These are phyloP conservation scores for Rhagologus leucostigma DNA, from an alignment of 2,113 vertebrate genomes.

Conservation along the genomic window DNA sequence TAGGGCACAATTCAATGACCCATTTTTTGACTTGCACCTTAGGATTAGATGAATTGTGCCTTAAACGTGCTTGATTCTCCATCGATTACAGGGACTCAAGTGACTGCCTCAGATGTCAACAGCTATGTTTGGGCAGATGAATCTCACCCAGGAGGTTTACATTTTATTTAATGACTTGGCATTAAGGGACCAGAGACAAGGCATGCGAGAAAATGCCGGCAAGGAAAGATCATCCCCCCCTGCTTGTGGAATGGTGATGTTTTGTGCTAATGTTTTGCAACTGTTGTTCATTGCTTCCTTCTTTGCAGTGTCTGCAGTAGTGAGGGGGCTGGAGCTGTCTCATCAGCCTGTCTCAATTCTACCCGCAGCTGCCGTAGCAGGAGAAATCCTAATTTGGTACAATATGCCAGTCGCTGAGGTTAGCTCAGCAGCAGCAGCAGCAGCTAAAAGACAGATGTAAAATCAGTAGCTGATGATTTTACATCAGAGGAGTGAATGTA, in stretches of 20 bases:
- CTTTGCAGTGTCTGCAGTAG: neutral
- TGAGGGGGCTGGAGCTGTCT: neutral
- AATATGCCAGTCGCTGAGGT: slow-evolving; percentile 10
- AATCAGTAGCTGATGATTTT: slow-evolving; percentile 66
- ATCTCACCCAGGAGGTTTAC: slow-evolving; percentile 28
- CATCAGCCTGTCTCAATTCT: neutral
- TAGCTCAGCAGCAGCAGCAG: slow-evolving; percentile 39
- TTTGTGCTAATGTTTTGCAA: neutral
- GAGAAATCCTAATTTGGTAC: slow-evolving; percentile 26
- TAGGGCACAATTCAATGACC: neutral
- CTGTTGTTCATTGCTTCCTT: neutral
- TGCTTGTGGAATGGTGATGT: neutral
- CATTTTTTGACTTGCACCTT: slow-evolving; percentile 20
- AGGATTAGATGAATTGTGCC: neutral
- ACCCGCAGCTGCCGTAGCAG: neutral
- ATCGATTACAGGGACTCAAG: neutral
- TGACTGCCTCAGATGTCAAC: slow-evolving; percentile 2
- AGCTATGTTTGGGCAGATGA: slow-evolving; percentile 5
- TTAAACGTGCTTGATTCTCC: neutral
- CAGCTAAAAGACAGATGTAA: slow-evolving; percentile 57
- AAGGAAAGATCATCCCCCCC: neutral
- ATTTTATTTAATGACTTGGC: slow-evolving; percentile 17
- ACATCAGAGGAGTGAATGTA: slow-evolving; percentile 41
- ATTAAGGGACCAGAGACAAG: neutral
- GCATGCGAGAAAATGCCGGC: neutral